A percentile compares a stretch with the other conserved stretches of the same genome.
Conservation (phyloP, 2,888 invertebrate genomes). For the Cheilosia scutellata region DNA sequence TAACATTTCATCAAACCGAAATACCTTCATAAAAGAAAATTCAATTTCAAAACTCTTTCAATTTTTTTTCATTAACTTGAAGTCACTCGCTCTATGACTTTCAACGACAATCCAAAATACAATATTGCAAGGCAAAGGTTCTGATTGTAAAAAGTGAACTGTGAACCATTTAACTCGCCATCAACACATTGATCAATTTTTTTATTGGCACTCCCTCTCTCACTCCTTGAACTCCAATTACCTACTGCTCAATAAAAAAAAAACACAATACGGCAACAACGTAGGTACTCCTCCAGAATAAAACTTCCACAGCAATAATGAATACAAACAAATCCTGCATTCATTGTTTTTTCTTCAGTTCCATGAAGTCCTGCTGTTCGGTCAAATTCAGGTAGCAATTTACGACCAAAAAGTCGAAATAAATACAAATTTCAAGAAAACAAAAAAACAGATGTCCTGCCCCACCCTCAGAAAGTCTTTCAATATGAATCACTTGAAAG, state of each 20-base stretch:
- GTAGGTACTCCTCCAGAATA: not conserved
- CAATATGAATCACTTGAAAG: not conserved
- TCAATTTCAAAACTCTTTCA: not conserved
- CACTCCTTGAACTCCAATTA: not conserved
- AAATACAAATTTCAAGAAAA: slow-evolving; percentile 15
- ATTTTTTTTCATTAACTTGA: not conserved
- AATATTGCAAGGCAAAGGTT: not conserved
- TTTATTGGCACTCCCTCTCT: slow-evolving; percentile 8
- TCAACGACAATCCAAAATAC: slow-evolving; percentile 2
- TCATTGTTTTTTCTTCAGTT: slow-evolving; percentile 13
- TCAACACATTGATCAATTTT: slow-evolving; percentile 33
- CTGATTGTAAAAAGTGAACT: not conserved
- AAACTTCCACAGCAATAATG: slow-evolving; percentile 23
- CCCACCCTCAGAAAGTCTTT: not conserved
- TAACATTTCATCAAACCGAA: not conserved
- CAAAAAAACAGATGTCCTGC: slow-evolving; percentile 1
- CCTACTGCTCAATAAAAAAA: slow-evolving; percentile 14
- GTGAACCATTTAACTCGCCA: slow-evolving; percentile 20
- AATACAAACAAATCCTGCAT: slow-evolving; percentile 7
- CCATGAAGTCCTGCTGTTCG: slow-evolving; percentile 13
- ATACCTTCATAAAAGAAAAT: not conserved
- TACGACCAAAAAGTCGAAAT: slow-evolving; percentile 10
- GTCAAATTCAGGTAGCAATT: slow-evolving; percentile 30
- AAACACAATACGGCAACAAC: slow-evolving; percentile 4
- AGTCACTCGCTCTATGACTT: not conserved